Evolutionary conservation across 2,797 vertebrate species (phyloP).

Genomic region (Phrynocephalus guinanensis): DNA sequence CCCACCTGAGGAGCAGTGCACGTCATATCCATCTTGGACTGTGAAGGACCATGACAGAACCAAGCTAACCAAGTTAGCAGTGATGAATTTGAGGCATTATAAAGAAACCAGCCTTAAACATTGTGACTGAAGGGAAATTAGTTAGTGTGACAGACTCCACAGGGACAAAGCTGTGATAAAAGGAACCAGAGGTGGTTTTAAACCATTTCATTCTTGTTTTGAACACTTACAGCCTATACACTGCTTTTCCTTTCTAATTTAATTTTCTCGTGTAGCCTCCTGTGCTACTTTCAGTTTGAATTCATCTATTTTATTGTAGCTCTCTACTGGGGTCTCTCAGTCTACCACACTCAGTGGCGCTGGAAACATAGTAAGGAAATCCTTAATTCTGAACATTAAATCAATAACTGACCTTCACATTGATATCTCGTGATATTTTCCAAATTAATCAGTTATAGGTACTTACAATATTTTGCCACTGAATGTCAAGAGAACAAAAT

Average conservation of each 20-base stretch:
- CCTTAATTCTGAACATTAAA: background rate
- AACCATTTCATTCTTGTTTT: background rate
- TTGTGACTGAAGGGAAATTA: constrained; percentile 16
- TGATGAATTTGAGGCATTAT: background rate
- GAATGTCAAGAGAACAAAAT: background rate
- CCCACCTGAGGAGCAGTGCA: background rate
- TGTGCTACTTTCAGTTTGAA: background rate
- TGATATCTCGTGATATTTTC: background rate
- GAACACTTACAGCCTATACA: background rate
- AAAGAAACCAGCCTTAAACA: background rate
- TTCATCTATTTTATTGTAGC: background rate
- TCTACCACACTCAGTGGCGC: background rate
- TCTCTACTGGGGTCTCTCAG: background rate
- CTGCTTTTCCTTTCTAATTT: background rate
- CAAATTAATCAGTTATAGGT: constrained; percentile 1
- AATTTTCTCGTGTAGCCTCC: background rate
- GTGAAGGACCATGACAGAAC: background rate
- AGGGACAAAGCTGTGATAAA: constrained; percentile 6
- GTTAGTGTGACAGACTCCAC: background rate
- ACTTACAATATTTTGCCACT: background rate
- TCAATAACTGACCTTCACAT: background rate
- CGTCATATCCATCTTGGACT: background rate
- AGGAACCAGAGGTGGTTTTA: background rate
- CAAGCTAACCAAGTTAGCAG: constrained; percentile 3
- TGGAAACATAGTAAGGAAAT: background rate